Evolutionary conservation across 2,113 vertebrate genomes (phyloP), one percentile per base, ranked within the genome.

Genomic region (Dinomys branickii): DNA sequence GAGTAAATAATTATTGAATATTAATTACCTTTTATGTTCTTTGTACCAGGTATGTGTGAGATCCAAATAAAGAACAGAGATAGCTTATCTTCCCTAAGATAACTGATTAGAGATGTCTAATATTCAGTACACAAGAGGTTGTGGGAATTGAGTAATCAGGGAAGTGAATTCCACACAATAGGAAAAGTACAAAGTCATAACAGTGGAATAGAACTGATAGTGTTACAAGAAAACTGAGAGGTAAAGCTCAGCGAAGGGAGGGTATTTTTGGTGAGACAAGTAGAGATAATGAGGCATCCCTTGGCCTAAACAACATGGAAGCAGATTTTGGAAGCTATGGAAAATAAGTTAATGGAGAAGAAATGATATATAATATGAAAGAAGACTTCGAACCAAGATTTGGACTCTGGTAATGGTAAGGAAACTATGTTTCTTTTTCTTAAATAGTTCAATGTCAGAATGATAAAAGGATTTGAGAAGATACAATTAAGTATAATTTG

Each of bases 1-100:
- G 54, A 90, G 77, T 19, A 90, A 87, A 65, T 8, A 84, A 41
- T 85, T 65, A 61, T 61, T 90, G n/a, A 84, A 71, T 65, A 93
- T 47, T 75, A 90, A 67, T 13, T 44, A 24, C 3, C 20, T 69
- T 61, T 85, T 6, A 47, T 73, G 44, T 61, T 58, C 17, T 95
- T 71, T 78, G 4, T 77, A 50, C 7, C 85, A 87, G 1, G 10
- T 81, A 82, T 16, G 20, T 58, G 12, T 44, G 28, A 90, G 58
- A 88, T 16, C 6, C 63, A 80, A 91, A 78, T 35, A 81, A 92
- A 88, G 44, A 26, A 22, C 10, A 85, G 30, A 83, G n/a, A 7
- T 41, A 38, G 8, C 52, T 67, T 69, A 22, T 80, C 52, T 35
- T 17, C 4, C 14, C 44, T 35, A 35, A 67, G 26, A 22, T 44